Conservation (phyloP, 2,113 vertebrate species). For the Camelus bactrianus region DNA sequence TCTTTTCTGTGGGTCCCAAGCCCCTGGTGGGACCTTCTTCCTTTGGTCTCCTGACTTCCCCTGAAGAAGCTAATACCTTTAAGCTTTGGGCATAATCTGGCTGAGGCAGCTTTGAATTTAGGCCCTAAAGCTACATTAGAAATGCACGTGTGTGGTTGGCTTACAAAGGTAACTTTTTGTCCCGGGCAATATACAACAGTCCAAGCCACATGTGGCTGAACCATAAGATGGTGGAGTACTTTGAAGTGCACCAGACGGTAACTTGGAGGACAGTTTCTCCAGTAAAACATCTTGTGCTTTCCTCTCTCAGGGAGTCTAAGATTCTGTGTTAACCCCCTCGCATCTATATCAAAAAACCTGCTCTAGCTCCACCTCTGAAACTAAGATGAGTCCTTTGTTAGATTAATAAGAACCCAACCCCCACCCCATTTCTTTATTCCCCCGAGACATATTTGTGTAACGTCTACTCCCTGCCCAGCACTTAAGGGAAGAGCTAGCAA, state of each 20-base stretch:
- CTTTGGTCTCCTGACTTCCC: neutral
- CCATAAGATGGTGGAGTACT: too few species aligned
- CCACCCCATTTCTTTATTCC: neutral
- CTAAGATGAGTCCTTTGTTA: neutral
- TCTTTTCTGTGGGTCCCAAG: neutral
- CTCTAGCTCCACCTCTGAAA: neutral
- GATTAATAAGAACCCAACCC: neutral
- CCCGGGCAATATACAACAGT: neutral
- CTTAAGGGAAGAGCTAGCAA: neutral
- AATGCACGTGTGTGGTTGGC: neutral
- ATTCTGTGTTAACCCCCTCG: neutral
- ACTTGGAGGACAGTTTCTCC: neutral
- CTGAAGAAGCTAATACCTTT: neutral
- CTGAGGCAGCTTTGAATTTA: neutral
- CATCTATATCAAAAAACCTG: neutral
- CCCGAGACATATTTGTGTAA: neutral
- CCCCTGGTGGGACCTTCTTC: neutral
- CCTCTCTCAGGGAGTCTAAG: neutral
- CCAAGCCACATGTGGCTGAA: accelerated
- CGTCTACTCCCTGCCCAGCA: neutral
- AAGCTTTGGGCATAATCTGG: neutral
- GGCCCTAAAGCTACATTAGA: neutral
- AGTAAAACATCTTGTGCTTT: neutral
- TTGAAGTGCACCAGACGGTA: neutral
- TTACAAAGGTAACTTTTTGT: neutral